Percentiles rank a stretch among this genome's conserved stretches.
These are phyloP conservation scores for Lochmaea capreae DNA, from an alignment of 2,888 invertebrate species.

Conservation along the genomic window DNA sequence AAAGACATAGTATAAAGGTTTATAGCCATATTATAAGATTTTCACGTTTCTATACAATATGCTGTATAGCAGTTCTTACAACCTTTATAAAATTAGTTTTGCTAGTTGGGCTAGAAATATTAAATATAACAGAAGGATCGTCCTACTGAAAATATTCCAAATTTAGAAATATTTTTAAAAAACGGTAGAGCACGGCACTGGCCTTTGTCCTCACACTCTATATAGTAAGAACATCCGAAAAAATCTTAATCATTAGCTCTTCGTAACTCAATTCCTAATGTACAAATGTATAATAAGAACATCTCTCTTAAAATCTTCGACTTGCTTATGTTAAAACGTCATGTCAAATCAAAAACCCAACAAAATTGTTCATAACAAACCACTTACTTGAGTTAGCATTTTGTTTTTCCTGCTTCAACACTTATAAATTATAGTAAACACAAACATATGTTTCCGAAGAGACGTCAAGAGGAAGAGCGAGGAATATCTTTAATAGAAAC, in stretches of 20 bases:
- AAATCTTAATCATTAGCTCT: not conserved
- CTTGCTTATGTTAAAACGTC: conserved; percentile 18
- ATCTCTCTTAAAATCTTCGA: conserved; percentile 8
- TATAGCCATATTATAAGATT: no score
- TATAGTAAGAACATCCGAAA: not conserved
- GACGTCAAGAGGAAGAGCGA: conserved; percentile 18
- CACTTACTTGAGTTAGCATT: conserved; percentile 26
- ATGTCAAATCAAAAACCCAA: conserved; percentile 38
- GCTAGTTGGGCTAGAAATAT: no score
- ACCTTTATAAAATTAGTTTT: no score
- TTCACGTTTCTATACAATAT: no score
- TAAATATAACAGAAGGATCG: no score
- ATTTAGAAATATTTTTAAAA: no score
- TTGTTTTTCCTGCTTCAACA: conserved; percentile 38
- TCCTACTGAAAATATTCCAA: no score
- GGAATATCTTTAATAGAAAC: conserved; percentile 19
- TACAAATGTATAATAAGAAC: conserved; percentile 3
- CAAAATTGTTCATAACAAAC: conserved; percentile 40
- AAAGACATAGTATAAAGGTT: no score
- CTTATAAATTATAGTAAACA: conserved; percentile 48
- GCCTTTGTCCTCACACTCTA: not conserved
- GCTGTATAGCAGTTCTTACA: no score
- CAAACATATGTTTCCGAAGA: conserved; percentile 43
- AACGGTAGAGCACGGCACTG: no score
- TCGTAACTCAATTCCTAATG: not conserved